These are phyloP conservation scores for Flexamia atlantica DNA, from an alignment of 2,888 invertebrate species.

Conservation along the genomic window DNA sequence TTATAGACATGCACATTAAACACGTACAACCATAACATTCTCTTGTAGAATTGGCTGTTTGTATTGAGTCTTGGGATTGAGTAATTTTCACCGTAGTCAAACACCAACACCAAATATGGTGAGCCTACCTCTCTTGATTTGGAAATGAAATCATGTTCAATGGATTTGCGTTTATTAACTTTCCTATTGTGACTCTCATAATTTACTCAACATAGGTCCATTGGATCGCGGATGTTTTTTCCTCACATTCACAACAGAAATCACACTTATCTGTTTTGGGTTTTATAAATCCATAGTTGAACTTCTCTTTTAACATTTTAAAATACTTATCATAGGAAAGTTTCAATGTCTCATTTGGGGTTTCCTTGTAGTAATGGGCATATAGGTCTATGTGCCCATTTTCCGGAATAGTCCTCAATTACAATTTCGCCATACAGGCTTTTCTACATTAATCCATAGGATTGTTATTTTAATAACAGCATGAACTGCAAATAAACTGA, in stretches of 20 bases:
- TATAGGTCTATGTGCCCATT: no score
- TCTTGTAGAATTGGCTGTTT: conserved; percentile 57
- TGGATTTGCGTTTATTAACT: neutral
- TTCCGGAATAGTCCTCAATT: no score
- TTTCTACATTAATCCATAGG: no score
- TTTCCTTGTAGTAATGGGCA: no score
- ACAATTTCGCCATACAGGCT: no score
- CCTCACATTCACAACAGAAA: conserved; percentile 55
- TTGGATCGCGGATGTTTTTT: conserved; percentile 48
- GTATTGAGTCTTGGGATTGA: conserved; percentile 51
- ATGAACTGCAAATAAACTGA: no score
- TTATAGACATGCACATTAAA: conserved; percentile 51
- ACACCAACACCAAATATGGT: conserved; percentile 26
- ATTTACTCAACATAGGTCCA: conserved; percentile 47
- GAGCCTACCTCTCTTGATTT: neutral
- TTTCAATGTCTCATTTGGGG: no score
- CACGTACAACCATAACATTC: conserved; percentile 49
- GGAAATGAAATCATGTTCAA: conserved; percentile 21
- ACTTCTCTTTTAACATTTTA: conserved; percentile 48
- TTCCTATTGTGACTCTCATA: conserved; percentile 21
- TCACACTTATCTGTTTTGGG: conserved; percentile 54
- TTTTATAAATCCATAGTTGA: conserved; percentile 30
- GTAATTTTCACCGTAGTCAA: conserved; percentile 57
- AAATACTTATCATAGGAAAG: conserved; percentile 41
- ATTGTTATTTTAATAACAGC: no score